Conservation (phyloP, 1,140 invertebrate species). For the Zaprionus taronus region DNA sequence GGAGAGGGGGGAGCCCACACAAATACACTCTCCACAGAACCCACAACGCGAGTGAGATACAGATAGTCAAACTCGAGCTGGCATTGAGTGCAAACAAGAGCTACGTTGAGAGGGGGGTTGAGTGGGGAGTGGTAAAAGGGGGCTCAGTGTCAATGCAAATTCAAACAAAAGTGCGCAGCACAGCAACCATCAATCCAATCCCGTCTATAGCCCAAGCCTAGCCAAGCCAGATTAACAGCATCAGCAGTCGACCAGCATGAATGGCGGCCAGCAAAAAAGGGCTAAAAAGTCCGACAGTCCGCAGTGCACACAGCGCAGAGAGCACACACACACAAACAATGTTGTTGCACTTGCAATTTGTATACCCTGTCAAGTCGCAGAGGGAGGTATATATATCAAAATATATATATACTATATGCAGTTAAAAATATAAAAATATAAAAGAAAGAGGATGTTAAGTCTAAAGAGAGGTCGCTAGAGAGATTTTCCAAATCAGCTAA, state of each 20-base stretch:
- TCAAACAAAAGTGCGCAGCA: constrained; percentile 63
- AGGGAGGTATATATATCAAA: not conserved
- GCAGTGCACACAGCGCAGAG: not conserved
- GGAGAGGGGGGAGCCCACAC: not conserved
- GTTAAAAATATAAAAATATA: not conserved
- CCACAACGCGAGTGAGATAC: constrained; percentile 14
- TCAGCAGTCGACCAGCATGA: constrained; percentile 67
- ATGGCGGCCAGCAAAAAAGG: constrained; percentile 47
- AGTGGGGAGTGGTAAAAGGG: not conserved
- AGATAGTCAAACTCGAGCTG: constrained; percentile 46
- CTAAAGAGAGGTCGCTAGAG: not conserved
- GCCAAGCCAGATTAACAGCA: constrained; percentile 67
- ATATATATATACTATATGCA: not conserved
- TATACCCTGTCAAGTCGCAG: constrained; percentile 2
- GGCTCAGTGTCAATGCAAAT: constrained; percentile 54
- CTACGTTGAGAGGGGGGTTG: not conserved
- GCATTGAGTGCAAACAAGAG: constrained; percentile 52
- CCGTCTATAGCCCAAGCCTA: constrained; percentile 39
- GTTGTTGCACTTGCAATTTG: constrained; percentile 46
- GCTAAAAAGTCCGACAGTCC: constrained; percentile 51
- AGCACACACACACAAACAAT: constrained; percentile 48
- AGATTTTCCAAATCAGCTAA: not conserved
- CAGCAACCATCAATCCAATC: constrained; percentile 61
- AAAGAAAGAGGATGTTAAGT: too few relatives aligned
- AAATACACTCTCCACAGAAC: constrained; percentile 14